Conservation (phyloP, 2,888 invertebrate species). For the Portevinia maculata region DNA sequence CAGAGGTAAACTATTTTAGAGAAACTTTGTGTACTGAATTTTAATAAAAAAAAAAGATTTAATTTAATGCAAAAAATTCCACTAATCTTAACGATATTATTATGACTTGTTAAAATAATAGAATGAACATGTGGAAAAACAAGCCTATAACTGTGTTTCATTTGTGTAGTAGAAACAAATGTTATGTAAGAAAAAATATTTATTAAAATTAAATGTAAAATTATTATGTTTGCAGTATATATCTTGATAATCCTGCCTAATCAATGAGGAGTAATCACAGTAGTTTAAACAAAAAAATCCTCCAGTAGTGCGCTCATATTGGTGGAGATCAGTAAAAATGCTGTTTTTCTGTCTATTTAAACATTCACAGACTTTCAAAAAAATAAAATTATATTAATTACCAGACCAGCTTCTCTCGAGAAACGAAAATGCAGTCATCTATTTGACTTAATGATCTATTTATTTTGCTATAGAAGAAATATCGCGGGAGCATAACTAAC, state of each 20-base stretch:
- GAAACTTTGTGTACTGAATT: slow-evolving; percentile 52
- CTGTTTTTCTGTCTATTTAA: too few relatives aligned
- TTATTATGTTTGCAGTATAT: not conserved
- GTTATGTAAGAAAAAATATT: slow-evolving; percentile 28
- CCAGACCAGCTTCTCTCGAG: too few relatives aligned
- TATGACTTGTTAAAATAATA: slow-evolving; percentile 40
- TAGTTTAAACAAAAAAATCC: too few relatives aligned
- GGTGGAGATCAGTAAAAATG: too few relatives aligned
- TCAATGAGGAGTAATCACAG: too few relatives aligned
- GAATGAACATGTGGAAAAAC: slow-evolving; percentile 11
- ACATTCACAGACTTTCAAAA: too few relatives aligned
- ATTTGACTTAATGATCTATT: too few relatives aligned
- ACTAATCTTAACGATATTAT: slow-evolving; percentile 61
- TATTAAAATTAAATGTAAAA: slow-evolving; percentile 26
- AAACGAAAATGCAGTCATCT: too few relatives aligned
- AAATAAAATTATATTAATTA: too few relatives aligned
- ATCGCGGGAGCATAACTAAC: too few relatives aligned
- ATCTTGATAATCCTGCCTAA: not conserved
- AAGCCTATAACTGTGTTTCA: slow-evolving; percentile 11
- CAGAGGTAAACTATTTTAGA: slow-evolving; percentile 39
- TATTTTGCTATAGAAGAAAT: too few relatives aligned
- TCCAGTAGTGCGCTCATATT: too few relatives aligned
- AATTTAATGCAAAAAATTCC: slow-evolving; percentile 54
- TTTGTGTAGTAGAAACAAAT: slow-evolving; percentile 29
- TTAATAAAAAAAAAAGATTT: slow-evolving; percentile 1